A percentile compares a stretch with the other conserved stretches of the same genome.
Evolutionary conservation across 2,113 vertebrate species (phyloP).

Genomic region (Martes martes): DNA sequence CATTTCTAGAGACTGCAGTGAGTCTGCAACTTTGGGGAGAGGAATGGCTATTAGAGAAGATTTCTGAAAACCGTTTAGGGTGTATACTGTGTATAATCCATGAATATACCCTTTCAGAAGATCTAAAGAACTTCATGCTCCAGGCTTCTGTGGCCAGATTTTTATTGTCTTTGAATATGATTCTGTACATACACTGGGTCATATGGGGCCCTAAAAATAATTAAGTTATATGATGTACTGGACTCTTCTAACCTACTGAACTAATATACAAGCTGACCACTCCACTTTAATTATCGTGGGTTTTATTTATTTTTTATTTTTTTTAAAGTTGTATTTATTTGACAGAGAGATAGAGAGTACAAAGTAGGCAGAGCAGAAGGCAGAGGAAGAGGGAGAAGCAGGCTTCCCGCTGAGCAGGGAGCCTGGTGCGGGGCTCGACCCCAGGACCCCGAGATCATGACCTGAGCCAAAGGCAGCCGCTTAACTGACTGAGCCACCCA

Average conservation of each 20-base stretch:
- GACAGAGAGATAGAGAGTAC: too few species aligned
- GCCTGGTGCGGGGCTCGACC: too few species aligned
- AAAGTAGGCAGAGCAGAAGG: too few species aligned
- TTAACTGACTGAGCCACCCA: too few species aligned
- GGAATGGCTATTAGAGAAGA: background rate
- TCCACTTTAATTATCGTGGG: background rate
- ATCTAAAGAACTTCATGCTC: background rate
- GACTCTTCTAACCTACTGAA: background rate
- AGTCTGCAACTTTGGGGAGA: background rate
- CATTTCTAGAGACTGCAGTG: background rate
- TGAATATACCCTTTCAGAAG: background rate
- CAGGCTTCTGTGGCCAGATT: background rate
- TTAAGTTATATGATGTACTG: background rate
- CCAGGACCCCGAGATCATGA: too few species aligned
- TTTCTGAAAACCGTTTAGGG: background rate
- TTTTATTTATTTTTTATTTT: too few species aligned
- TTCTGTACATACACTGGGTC: background rate
- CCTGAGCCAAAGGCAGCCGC: too few species aligned
- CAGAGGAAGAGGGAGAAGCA: too few species aligned
- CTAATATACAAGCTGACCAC: background rate
- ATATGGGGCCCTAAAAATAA: background rate
- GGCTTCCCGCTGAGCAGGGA: too few species aligned
- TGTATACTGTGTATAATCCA: background rate
- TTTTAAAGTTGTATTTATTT: too few species aligned
- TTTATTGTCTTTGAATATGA: background rate